Evolutionary conservation across 2,113 vertebrate genomes (phyloP), one percentile per base, ranked within the genome.

Genomic region (Cromileptes altivelis): DNA sequence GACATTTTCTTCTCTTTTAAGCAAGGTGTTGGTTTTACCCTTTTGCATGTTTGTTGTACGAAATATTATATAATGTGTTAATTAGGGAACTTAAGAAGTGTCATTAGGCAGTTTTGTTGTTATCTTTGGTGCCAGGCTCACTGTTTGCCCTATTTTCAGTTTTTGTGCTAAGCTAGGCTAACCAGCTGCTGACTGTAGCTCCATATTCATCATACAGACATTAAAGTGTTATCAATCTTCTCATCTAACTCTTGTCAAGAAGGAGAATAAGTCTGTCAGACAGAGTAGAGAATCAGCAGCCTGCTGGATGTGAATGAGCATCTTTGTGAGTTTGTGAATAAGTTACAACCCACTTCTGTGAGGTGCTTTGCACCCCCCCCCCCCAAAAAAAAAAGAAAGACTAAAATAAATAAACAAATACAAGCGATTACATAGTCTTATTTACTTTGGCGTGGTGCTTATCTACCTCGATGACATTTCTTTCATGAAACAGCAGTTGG

Each of bases 401-500:
- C 15, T 8, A 27, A 70, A 79, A 86, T 11, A 40, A 37, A 65
- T 30, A 37, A 37, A 37, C 7, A 1, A 37, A 37, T 37, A 6
- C 5, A 37, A 37, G 6, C 33, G 33, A 37, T 37, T 37, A 80
- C 1, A 57, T 49, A 76, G 52, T 78, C 27, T 77, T 90, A 88
- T 93, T 92, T 92, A 88, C 65, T 81, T 92, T 93, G 91, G 93
- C 93, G 86, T 57, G n/a, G 72, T 78, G 87, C 92, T 94, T 94
- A 92, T 95, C 94, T 88, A 27, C 33, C 70, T 65, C 56, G 74
- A 92, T 91, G 81, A 84, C 73, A 87, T 85, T 77, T 88, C 71
- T 91, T 86, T 87, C 79, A 42, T 86, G 80, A 75, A 84, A 58
- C 47, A 74, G 71, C 27, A 75, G 76, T 71, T 93, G 92, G 90